A percentile compares a stretch with the other conserved stretches of the same genome.
These are phyloP conservation scores for Schrankia costaestrigalis DNA, from an alignment of 2,888 invertebrate genomes.

Conservation along the genomic window DNA sequence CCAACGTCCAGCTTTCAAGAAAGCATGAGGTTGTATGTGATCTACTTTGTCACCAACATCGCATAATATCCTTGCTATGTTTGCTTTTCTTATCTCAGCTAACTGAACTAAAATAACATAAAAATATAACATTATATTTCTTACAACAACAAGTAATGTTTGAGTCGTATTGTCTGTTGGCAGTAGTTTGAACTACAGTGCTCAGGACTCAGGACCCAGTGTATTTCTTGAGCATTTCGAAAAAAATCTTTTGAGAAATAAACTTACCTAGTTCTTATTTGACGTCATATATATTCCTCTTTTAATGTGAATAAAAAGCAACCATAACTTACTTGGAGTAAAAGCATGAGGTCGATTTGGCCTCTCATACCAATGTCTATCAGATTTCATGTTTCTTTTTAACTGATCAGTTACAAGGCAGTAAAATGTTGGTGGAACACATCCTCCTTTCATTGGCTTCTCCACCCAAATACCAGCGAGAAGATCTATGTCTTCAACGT, in stretches of 20 bases:
- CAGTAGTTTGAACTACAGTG: too few relatives aligned
- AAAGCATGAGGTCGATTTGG: too few relatives aligned
- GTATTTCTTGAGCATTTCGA: too few relatives aligned
- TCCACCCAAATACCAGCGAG: neutral
- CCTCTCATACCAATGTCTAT: neutral
- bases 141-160: too few relatives aligned
- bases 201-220: too few relatives aligned
- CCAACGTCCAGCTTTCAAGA: slow-evolving; percentile 37
- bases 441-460: neutral
- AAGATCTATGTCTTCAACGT: neutral
- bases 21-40: slow-evolving; percentile 43
- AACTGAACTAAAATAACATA: slow-evolving; percentile 38
- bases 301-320: too few relatives aligned
- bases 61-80: slow-evolving; percentile 43
- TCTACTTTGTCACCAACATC: slow-evolving; percentile 46
- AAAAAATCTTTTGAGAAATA: too few relatives aligned
- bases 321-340: too few relatives aligned
- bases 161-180: too few relatives aligned
- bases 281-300: too few relatives aligned
- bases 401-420: neutral
- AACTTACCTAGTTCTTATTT: too few relatives aligned
- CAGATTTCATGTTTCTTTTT: neutral
- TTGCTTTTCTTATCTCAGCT: slow-evolving; percentile 39
- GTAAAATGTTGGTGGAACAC: neutral
- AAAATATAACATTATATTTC: neutral